Conservation (phyloP, 1,140 invertebrate species). For the Vollenhovia emeryi region DNA sequence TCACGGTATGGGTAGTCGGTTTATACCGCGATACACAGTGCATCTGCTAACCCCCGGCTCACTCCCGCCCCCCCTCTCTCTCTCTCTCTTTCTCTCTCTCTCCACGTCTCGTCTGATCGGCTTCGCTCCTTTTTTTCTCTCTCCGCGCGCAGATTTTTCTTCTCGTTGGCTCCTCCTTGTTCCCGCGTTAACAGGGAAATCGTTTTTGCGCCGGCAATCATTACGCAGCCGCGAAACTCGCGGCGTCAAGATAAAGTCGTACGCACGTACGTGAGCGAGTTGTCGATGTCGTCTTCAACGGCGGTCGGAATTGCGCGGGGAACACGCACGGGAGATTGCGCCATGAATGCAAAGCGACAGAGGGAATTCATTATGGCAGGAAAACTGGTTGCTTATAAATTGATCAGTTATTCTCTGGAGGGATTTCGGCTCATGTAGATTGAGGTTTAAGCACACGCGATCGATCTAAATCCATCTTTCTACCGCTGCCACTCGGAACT, state of each 20-base stretch:
- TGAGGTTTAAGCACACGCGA: background rate
- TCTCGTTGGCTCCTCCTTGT: slow-evolving; percentile 25
- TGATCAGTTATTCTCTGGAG: slow-evolving; percentile 43
- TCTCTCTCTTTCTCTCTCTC: background rate
- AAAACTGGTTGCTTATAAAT: slow-evolving; percentile 59
- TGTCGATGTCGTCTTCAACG: slow-evolving; percentile 62
- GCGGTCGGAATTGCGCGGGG: slow-evolving; percentile 17
- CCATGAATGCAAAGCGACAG: slow-evolving; percentile 52
- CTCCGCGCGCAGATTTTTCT: background rate
- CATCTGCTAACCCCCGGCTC: slow-evolving; percentile 68
- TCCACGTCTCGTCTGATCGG: background rate
- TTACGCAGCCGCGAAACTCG: slow-evolving; percentile 54
- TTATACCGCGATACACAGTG: slow-evolving; percentile 74
- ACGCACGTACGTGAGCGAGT: slow-evolving; percentile 65
- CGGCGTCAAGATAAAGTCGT: slow-evolving; percentile 63
- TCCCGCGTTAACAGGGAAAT: slow-evolving; percentile 17
- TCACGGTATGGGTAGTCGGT: slow-evolving; percentile 73
- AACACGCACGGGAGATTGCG: slow-evolving; percentile 53
- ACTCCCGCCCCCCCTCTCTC: background rate
- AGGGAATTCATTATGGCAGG: slow-evolving; percentile 48
- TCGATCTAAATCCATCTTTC: background rate
- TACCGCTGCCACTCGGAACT: too few species aligned
- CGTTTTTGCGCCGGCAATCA: slow-evolving; percentile 62
- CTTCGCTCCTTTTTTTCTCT: slow-evolving; percentile 54
- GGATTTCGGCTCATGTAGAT: background rate